Conservation (phyloP, 2,113 vertebrate genomes). For the Anoplopoma fimbria region DNA sequence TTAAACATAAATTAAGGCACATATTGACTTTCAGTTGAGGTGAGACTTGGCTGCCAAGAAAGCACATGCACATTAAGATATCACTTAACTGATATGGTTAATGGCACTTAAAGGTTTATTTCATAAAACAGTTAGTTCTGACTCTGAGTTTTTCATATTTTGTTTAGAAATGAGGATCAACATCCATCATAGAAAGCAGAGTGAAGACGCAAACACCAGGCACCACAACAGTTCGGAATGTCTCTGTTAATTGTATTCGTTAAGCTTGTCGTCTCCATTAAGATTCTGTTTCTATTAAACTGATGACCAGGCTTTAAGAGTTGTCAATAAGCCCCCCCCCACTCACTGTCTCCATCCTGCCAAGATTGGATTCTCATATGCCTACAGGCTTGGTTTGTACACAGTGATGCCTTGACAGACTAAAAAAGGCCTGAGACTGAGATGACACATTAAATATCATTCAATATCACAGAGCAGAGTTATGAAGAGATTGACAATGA, state of each 20-base stretch:
- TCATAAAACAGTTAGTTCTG: too few relatives aligned
- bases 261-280: slow-evolving; percentile 40
- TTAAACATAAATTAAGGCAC: background rate
- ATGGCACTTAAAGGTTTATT: background rate
- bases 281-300: slow-evolving; percentile 30
- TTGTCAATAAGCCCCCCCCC: slow-evolving; percentile 34
- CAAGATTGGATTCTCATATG: slow-evolving; percentile 9
- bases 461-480: background rate
- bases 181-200: background rate
- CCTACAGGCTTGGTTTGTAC: slow-evolving; percentile 8
- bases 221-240: background rate
- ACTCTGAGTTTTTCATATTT: background rate
- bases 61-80: background rate
- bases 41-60: background rate
- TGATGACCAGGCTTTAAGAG: slow-evolving; percentile 35
- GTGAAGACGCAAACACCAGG: background rate
- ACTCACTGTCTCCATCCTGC: background rate
- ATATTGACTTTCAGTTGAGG: background rate
- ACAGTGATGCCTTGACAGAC: slow-evolving; percentile 11
- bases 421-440: slow-evolving; percentile 1
- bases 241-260: slow-evolving; percentile 34
- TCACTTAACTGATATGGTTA: background rate
- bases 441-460: slow-evolving; percentile 12
- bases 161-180: background rate
- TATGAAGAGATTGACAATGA: background rate